A percentile compares a stretch with the other conserved stretches of the same genome.
Evolutionary conservation across 2,888 invertebrate species (phyloP).

Genomic region (Drosophila imparisetae): DNA sequence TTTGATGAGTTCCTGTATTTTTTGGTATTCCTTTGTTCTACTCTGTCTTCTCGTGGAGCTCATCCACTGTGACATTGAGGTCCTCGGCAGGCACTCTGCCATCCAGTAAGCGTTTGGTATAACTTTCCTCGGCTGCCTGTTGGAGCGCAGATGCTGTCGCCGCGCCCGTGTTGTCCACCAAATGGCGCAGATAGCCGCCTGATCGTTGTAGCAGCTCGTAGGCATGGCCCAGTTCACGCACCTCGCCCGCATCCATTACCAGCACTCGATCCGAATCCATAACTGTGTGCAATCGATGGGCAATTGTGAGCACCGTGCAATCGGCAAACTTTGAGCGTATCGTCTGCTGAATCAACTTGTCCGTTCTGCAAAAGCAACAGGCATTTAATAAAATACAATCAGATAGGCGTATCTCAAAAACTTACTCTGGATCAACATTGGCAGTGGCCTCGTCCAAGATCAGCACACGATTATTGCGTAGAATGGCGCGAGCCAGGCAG

Average conservation of each 20-base stretch:
- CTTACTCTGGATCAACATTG: conserved; percentile 94
- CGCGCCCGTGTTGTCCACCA: conserved; percentile 89
- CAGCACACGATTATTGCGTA: conserved; percentile 91
- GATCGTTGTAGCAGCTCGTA: conserved; percentile 87
- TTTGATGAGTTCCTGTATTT: not conserved
- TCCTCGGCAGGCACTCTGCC: conserved; percentile 49
- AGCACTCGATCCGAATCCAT: conserved; percentile 95
- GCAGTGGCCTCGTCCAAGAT: conserved; percentile 97
- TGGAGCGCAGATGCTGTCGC: conserved; percentile 86
- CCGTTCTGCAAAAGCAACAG: conserved; percentile 87
- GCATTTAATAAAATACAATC: not conserved
- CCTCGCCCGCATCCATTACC: conserved; percentile 91
- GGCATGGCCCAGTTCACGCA: conserved; percentile 92
- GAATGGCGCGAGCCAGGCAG: conserved; percentile 93
- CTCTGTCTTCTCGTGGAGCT: conserved; percentile 47
- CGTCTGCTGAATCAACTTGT: conserved; percentile 92
- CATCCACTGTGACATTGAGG: conserved; percentile 38
- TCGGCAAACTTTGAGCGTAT: conserved; percentile 91
- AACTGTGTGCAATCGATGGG: conserved; percentile 95
- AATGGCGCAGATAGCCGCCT: conserved; percentile 87
- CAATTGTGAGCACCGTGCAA: conserved; percentile 95
- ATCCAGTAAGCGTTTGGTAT: conserved; percentile 60
- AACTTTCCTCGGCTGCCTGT: conserved; percentile 86
- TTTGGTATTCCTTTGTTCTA: conserved; percentile 17
- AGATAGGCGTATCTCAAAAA: conserved; percentile 43